Evolutionary conservation across 2,113 vertebrate species (phyloP).

Genomic region (Toxotes chatareus): DNA sequence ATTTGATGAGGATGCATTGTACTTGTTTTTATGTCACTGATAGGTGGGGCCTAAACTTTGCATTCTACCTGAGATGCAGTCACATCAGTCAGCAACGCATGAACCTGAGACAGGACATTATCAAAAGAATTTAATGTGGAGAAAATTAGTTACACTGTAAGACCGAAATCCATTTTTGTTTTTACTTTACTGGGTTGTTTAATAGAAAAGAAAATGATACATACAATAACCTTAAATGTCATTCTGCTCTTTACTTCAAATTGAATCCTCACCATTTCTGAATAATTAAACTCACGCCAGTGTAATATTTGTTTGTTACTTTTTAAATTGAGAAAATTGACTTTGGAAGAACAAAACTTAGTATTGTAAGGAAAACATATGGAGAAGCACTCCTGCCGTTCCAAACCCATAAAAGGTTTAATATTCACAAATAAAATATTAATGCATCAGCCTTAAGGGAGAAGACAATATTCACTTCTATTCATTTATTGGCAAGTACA

Average conservation of each 20-base stretch:
- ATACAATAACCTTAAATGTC: slow-evolving; percentile 47
- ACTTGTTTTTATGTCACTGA: slow-evolving; percentile 67
- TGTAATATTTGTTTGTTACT: slow-evolving; percentile 5
- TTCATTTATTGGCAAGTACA: slow-evolving; percentile 73
- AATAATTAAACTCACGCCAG: slow-evolving; percentile 16
- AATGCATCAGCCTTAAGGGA: slow-evolving; percentile 62
- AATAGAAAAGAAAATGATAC: slow-evolving; percentile 54
- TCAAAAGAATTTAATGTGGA: slow-evolving; percentile 65
- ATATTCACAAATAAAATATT: slow-evolving; percentile 59
- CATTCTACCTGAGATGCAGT: slow-evolving; percentile 87
- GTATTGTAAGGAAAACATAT: slow-evolving; percentile 7
- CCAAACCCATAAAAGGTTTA: slow-evolving; percentile 25
- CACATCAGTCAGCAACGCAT: slow-evolving; percentile 73
- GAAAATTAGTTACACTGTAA: slow-evolving; percentile 58
- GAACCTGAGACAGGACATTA: slow-evolving; percentile 82
- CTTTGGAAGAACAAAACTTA: slow-evolving; percentile 11
- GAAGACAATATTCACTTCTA: slow-evolving; percentile 67
- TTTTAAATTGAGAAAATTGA: slow-evolving; percentile 1
- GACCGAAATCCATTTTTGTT: slow-evolving; percentile 53
- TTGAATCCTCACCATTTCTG: not conserved
- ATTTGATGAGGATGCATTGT: slow-evolving; percentile 61
- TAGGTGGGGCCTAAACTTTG: slow-evolving; percentile 77
- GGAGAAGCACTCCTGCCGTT: slow-evolving; percentile 20
- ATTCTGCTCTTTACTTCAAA: slow-evolving; percentile 26
- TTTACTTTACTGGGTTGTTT: slow-evolving; percentile 42